Percentiles rank a stretch among this genome's conserved stretches.
Evolutionary conservation across 2,888 invertebrate genomes (phyloP).

Genomic region (Scelioninae gen. 1): DNA sequence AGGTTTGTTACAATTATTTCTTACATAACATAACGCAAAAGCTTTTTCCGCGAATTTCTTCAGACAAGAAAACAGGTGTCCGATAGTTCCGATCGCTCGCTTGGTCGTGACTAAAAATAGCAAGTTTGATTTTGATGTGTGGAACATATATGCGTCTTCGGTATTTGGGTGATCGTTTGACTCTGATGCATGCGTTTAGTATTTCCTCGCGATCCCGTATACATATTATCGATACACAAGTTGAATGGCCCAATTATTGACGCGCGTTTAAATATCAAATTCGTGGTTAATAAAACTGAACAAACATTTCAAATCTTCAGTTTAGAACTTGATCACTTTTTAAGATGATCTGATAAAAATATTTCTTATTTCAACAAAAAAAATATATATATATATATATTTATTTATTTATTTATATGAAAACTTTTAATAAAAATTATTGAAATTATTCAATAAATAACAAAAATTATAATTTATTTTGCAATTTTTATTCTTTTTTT

Average conservation of each 20-base stretch:
- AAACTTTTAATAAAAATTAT: too few species aligned
- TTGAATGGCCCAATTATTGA: conserved; percentile 50
- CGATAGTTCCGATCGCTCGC: conserved; percentile 75
- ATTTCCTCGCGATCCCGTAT: conserved; percentile 25
- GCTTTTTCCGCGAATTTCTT: conserved; percentile 47
- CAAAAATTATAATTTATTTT: too few species aligned
- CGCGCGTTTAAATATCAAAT: conserved; percentile 27
- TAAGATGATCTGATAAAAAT: too few species aligned
- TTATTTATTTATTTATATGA: too few species aligned
- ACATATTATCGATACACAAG: conserved; percentile 34
- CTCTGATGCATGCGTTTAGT: conserved; percentile 15
- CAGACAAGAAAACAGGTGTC: conserved; percentile 76
- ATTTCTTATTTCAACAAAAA: neutral
- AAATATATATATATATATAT: neutral
- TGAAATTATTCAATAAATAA: too few species aligned
- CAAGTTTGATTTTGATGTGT: conserved; percentile 82
- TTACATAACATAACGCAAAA: conserved; percentile 2
- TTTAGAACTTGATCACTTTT: neutral
- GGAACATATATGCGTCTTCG: conserved; percentile 71
- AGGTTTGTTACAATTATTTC: neutral
- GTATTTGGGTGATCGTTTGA: conserved; percentile 74
- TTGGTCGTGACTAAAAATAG: conserved; percentile 80
- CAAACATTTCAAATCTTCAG: neutral
- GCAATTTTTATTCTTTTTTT: too few species aligned
- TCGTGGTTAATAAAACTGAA: conserved; percentile 22